These are phyloP conservation scores for Cenopis cana DNA, from an alignment of 2,888 invertebrate genomes.

Conservation along the genomic window DNA sequence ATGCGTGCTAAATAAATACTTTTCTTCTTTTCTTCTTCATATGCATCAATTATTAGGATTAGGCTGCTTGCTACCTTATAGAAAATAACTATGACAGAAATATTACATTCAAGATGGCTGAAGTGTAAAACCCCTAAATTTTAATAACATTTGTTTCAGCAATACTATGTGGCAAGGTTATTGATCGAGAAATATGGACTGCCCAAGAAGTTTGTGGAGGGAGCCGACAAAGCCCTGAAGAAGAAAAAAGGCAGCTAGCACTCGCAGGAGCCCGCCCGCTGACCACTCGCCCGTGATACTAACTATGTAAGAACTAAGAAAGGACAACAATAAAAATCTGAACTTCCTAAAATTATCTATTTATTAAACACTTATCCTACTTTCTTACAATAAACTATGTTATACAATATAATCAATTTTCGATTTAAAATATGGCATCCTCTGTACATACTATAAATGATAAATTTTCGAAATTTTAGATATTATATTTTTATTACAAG, in stretches of 20 bases:
- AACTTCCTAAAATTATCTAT: constrained; percentile 48
- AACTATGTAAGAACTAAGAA: constrained; percentile 40
- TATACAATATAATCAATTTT: constrained; percentile 20
- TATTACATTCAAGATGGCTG: too few relatives aligned
- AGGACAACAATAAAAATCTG: constrained; percentile 49
- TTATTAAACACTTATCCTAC: constrained; percentile 47
- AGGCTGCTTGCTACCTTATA: too few relatives aligned
- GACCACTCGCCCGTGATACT: constrained; percentile 29
- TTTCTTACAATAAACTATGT: constrained; percentile 30
- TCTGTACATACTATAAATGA: constrained; percentile 8
- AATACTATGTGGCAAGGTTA: constrained; percentile 76
- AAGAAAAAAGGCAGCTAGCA: constrained; percentile 81
- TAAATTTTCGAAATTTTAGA: constrained; percentile 14
- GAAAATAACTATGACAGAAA: too few relatives aligned
- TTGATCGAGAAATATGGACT: constrained; percentile 91
- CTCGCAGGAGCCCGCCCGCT: background rate
- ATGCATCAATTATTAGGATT: too few relatives aligned
- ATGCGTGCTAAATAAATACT: too few relatives aligned
- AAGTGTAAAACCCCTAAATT: too few relatives aligned
- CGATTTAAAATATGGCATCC: constrained; percentile 35
- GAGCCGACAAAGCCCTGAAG: constrained; percentile 90
- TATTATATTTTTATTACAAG: constrained; percentile 35
- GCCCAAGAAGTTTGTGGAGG: constrained; percentile 90
- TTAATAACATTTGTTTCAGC: constrained; percentile 64
- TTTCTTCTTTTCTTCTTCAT: too few relatives aligned